phyloP scores from a whole-genome alignment of 1,140 invertebrate genomes.

The Conus ventricosus region DNA sequence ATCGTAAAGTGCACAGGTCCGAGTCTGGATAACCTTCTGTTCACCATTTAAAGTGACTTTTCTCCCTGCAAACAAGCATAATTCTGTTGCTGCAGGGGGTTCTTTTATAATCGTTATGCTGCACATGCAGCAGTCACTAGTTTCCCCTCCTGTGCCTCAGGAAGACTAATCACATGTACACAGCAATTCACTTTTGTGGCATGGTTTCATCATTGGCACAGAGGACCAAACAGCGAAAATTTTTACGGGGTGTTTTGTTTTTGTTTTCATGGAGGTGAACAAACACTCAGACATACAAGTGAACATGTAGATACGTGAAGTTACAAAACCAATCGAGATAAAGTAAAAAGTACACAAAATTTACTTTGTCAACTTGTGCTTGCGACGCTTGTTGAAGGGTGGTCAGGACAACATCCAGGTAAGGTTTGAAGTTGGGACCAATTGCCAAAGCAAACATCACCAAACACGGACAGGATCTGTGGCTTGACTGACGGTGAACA shows the following conservation, averaged over 20 bases:
- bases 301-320: neutral
- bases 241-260: no score
- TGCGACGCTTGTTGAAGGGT: conserved; percentile 94
- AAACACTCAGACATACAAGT: neutral
- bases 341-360: neutral
- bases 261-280: neutral
- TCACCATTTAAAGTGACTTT: no score
- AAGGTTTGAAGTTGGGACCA: conserved; percentile 94
- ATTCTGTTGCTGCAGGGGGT: no score
- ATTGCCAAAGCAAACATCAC: conserved; percentile 95
- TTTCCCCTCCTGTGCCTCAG: neutral
- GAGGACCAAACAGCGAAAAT: neutral
- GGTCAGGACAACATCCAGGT: conserved; percentile 91
- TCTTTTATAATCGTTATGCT: no score
- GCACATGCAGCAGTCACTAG: no score
- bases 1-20: no score
- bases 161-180: conserved; percentile 10
- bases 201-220: neutral
- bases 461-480: conserved; percentile 95
- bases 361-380: conserved; percentile 88
- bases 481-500: conserved; percentile 95
- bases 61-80: no score
- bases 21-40: no score
- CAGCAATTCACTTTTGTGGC: neutral
- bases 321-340: neutral